Evolutionary conservation across 2,113 vertebrate species (phyloP).

Genomic region (Hippocampus mohnikei): DNA sequence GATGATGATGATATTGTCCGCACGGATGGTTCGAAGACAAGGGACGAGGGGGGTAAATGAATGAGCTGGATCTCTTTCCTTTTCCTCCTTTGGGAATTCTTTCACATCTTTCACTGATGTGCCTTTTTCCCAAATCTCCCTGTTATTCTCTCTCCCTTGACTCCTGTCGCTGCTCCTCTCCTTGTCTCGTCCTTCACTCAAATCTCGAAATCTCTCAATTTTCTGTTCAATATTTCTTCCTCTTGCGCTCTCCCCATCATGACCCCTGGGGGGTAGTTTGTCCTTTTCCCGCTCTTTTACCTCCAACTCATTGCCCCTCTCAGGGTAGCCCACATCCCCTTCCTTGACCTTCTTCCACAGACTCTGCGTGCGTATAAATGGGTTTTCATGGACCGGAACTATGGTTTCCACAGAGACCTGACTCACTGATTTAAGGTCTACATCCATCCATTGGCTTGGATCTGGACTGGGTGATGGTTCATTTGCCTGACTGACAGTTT

Average conservation of each 20-base stretch:
- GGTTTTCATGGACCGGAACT: constrained; percentile 79
- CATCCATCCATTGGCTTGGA: constrained; percentile 45
- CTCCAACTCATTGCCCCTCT: constrained; percentile 31
- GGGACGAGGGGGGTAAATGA: constrained; percentile 27
- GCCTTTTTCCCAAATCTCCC: constrained; percentile 33
- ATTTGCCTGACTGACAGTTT: constrained; percentile 35
- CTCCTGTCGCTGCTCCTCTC: constrained; percentile 47
- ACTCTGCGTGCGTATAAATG: constrained; percentile 77
- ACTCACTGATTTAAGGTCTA: constrained; percentile 37
- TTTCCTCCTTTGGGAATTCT: constrained; percentile 49
- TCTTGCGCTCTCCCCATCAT: constrained; percentile 54
- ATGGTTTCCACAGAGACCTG: constrained; percentile 76
- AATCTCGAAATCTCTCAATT: constrained; percentile 54
- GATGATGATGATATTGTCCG: constrained; percentile 76
- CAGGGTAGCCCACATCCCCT: constrained; percentile 15
- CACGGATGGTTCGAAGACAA: constrained; percentile 69
- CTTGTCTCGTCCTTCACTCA: constrained; percentile 47
- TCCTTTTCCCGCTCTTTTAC: constrained; percentile 47
- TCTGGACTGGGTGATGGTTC: constrained; percentile 51
- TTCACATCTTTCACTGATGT: constrained; percentile 34
- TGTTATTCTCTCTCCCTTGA: constrained; percentile 45
- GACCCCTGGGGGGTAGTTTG: constrained; percentile 36
- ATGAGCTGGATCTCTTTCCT: constrained; percentile 26
- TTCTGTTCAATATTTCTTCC: constrained; percentile 47
- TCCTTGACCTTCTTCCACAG: constrained; percentile 54